Evolutionary conservation across 2,888 invertebrate species (phyloP), one percentile per base, ranked within the genome.

Genomic region (Taenaris catops): DNA sequence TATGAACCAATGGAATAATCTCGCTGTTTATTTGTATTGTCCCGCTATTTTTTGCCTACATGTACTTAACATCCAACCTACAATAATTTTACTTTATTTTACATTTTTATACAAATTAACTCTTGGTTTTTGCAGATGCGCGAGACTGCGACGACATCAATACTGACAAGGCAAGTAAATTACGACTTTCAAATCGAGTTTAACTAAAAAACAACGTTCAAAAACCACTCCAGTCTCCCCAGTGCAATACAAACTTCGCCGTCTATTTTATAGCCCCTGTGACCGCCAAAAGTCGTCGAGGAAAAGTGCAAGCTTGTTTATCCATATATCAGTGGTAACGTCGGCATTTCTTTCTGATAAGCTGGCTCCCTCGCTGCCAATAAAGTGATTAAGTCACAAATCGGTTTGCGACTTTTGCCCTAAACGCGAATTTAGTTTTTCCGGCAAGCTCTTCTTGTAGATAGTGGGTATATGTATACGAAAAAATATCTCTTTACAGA

Each of bases 361-460:
- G 60, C 54, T 43, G 41, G 48, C 71, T 78, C 84, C 86, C 86
- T 62, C 66, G 79, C 79, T 74, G 78, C 80, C 84, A 81, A 86
- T 86, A 86, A 84, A 86, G 84, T 81, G 86, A 86, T 86, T 86
- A 86, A 86, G 83, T 78, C 84, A 78, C 86, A 86, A 86, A 86
- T 86, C 84, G 84, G 61, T 64, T 62, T 63, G 65, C 64, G 61
- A 52, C 60, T 46, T 43, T 45, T 35, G 38, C 41, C 44, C 64
- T 35, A 46, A 39, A 45, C 23, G 18, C 6, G 16, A 25, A 18
- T 25, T 25, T 29, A 29, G 18, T 11, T 29, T 20, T 29, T 21
- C 18, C 20, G 19, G 3, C 7, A 19, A n/a, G 7, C 14, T 14
- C 14, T 19, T n/a, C n/a, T n/a, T n/a, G n/a, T n/a, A n/a, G n/a